phyloP scores from a whole-genome alignment of 2,113 vertebrate species.

The Plecturocebus donacophilus region DNA sequence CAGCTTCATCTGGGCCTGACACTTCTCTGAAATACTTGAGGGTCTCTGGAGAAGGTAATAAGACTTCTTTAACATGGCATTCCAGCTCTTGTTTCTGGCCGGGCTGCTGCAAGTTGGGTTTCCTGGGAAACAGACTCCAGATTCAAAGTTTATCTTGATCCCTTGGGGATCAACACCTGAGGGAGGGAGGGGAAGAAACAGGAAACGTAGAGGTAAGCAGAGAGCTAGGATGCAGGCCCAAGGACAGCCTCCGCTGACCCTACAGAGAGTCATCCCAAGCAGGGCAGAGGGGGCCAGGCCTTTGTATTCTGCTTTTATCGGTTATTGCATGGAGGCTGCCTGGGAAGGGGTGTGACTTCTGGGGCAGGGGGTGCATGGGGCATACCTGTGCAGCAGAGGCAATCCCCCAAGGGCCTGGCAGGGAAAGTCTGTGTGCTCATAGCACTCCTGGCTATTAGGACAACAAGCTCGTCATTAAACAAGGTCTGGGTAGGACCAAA shows the following conservation, averaged over 20 bases:
- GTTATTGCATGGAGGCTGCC: not conserved
- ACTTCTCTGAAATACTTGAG: not conserved
- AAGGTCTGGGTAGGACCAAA: not conserved
- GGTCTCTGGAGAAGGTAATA: not conserved
- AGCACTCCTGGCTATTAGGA: not conserved
- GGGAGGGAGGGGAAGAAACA: rapidly evolving
- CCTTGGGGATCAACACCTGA: not conserved
- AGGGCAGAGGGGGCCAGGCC: not conserved
- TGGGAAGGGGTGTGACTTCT: not conserved
- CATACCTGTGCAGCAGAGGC: not conserved
- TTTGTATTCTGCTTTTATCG: not conserved
- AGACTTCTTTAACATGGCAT: not conserved
- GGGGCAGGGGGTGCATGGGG: too few species aligned
- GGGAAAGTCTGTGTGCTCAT: not conserved
- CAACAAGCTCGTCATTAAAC: not conserved
- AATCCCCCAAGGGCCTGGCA: not conserved
- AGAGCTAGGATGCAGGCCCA: not conserved
- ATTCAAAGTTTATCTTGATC: not conserved
- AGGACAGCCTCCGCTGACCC: not conserved
- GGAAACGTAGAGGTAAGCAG: not conserved
- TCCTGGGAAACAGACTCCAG: not conserved
- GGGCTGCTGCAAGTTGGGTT: not conserved
- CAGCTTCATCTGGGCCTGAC: not conserved
- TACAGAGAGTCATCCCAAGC: not conserved
- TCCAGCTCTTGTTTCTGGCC: not conserved